Percentiles rank a stretch among this genome's conserved stretches.
phyloP scores from a whole-genome alignment of 2,888 invertebrate genomes.

The Thalpophila matura region DNA sequence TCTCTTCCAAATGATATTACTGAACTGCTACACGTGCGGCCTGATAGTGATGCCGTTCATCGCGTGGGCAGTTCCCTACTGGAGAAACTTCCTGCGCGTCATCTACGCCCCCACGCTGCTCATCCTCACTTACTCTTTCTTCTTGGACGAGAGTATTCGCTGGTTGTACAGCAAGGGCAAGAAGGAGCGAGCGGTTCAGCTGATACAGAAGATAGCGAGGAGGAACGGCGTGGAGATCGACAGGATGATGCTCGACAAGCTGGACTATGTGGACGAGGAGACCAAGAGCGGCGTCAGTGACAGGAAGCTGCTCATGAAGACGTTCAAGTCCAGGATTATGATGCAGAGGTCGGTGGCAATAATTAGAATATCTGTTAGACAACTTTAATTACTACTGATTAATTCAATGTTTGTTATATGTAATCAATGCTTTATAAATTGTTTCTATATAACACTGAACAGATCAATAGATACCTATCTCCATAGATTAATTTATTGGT shows the following conservation, averaged over 20 bases:
- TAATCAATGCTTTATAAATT: too few relatives aligned
- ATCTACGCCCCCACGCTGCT: constrained; percentile 85
- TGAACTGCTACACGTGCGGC: constrained; percentile 85
- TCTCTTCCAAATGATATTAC: constrained; percentile 84
- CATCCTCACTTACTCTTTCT: constrained; percentile 81
- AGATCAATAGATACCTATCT: too few relatives aligned
- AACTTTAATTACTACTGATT: background rate
- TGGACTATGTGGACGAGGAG: constrained; percentile 80
- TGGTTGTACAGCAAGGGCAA: constrained; percentile 87
- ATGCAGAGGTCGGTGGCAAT: constrained; percentile 71
- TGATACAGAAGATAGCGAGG: constrained; percentile 83
- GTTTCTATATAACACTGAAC: too few relatives aligned
- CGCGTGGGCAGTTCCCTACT: constrained; percentile 85
- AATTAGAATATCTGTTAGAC: background rate
- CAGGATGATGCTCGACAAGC: constrained; percentile 70
- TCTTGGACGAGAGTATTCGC: constrained; percentile 85
- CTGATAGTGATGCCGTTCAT: constrained; percentile 84
- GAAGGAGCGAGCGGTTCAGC: constrained; percentile 73
- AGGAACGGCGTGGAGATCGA: constrained; percentile 79
- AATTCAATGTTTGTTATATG: too few relatives aligned
- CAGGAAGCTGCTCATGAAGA: constrained; percentile 78
- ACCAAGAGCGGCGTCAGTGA: constrained; percentile 71
- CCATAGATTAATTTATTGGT: too few relatives aligned
- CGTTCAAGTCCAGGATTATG: constrained; percentile 84
- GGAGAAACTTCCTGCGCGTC: constrained; percentile 83